Conservation (phyloP, 2,113 vertebrate species). For the Emydocephalus ijimae region DNA sequence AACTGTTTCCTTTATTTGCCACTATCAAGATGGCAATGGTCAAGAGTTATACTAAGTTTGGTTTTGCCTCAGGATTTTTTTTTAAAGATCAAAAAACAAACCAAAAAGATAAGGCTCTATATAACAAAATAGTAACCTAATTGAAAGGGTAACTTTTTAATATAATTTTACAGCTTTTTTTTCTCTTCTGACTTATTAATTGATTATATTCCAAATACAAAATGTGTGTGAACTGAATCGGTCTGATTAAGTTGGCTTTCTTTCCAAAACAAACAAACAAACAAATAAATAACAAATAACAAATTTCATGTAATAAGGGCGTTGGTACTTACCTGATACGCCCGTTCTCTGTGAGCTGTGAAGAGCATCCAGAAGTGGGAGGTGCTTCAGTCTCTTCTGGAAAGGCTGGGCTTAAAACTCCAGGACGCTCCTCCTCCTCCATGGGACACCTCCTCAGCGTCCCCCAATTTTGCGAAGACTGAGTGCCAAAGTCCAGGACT, state of each 20-base stretch:
- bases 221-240: not conserved
- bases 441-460: too few species aligned
- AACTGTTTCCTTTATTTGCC: not conserved
- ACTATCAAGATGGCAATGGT: constrained; percentile 35
- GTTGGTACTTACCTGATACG: too few species aligned
- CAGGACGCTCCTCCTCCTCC: too few species aligned
- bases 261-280: constrained; percentile 15
- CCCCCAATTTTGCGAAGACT: too few species aligned
- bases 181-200: too few species aligned
- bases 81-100: constrained; percentile 20
- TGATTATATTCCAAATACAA: not conserved
- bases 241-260: not conserved
- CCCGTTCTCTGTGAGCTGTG: too few species aligned
- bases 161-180: not conserved
- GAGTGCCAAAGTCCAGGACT: too few species aligned
- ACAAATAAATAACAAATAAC: too few species aligned
- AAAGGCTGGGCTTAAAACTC: too few species aligned
- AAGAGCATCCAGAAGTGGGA: too few species aligned
- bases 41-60: not conserved
- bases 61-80: not conserved
- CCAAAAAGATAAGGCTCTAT: constrained; percentile 20
- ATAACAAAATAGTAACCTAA: constrained; percentile 13
- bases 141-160: not conserved
- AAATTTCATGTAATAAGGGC: not conserved
- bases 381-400: too few species aligned